Conservation (phyloP, 2,113 vertebrate species). For the Abramis brama region DNA sequence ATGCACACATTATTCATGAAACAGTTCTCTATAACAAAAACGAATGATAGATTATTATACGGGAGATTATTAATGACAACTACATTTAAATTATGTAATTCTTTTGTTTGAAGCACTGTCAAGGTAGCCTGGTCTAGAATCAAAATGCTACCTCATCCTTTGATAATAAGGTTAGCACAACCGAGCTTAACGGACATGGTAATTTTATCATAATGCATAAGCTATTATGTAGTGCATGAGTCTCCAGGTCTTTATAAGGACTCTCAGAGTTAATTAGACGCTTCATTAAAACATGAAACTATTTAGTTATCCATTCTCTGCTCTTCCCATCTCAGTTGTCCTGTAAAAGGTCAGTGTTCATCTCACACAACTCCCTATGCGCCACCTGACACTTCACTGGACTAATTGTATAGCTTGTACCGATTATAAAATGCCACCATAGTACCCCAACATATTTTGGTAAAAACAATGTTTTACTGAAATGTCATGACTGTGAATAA, state of each 20-base stretch:
- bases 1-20: neutral
- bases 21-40: neutral
- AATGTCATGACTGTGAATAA: slow-evolving; percentile 48
- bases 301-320: neutral
- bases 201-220: neutral
- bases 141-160: neutral
- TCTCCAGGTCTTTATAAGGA: neutral
- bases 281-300: slow-evolving; percentile 36
- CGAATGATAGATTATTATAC: neutral
- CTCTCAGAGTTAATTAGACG: neutral
- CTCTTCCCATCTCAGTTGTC: neutral
- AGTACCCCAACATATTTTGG: slow-evolving; percentile 37
- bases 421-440: slow-evolving; percentile 54
- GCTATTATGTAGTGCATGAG: no score
- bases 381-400: neutral
- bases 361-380: slow-evolving; percentile 2
- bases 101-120: neutral
- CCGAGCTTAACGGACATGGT: neutral
- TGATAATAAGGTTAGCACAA: neutral
- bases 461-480: slow-evolving; percentile 25
- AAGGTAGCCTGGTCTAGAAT: neutral
- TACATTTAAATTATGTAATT: neutral
- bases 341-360: slow-evolving; percentile 38
- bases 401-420: slow-evolving; percentile 16
- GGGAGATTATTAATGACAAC: neutral